These are phyloP conservation scores for Chinchilla lanigera DNA, from an alignment of 2,113 vertebrate genomes.

Conservation along the genomic window DNA sequence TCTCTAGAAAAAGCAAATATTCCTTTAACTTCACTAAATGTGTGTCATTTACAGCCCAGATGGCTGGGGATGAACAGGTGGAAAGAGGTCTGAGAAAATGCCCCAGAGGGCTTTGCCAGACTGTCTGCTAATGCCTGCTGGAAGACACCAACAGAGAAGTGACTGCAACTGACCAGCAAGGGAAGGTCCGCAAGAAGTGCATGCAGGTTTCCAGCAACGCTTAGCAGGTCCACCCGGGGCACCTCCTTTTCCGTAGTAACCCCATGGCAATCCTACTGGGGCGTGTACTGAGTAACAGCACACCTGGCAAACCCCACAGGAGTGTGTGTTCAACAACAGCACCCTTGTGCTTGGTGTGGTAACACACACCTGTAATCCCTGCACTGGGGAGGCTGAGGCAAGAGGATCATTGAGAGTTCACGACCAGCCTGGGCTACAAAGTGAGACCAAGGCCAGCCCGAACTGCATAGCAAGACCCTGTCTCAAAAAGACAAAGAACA, in stretches of 20 bases:
- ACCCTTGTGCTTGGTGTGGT: not conserved
- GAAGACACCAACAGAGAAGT: not conserved
- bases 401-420: too few species aligned
- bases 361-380: too few species aligned
- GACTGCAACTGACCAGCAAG: not conserved
- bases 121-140: not conserved
- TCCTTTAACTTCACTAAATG: not conserved
- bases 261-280: not conserved
- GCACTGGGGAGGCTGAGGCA: too few species aligned
- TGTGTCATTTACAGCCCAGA: not conserved
- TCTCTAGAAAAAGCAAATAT: not conserved
- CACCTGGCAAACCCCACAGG: not conserved
- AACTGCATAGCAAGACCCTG: too few species aligned
- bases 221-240: not conserved
- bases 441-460: too few species aligned
- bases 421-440: too few species aligned
- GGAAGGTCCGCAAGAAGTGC: not conserved
- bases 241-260: not conserved
- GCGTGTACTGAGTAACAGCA: not conserved
- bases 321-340: not conserved
- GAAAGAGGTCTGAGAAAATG: not conserved
- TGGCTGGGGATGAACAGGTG: not conserved
- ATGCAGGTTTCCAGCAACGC: not conserved
- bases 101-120: not conserved
- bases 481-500: too few species aligned